phyloP scores from a whole-genome alignment of 92 coral and sea anemone genomes.

The Montipora capitata region DNA sequence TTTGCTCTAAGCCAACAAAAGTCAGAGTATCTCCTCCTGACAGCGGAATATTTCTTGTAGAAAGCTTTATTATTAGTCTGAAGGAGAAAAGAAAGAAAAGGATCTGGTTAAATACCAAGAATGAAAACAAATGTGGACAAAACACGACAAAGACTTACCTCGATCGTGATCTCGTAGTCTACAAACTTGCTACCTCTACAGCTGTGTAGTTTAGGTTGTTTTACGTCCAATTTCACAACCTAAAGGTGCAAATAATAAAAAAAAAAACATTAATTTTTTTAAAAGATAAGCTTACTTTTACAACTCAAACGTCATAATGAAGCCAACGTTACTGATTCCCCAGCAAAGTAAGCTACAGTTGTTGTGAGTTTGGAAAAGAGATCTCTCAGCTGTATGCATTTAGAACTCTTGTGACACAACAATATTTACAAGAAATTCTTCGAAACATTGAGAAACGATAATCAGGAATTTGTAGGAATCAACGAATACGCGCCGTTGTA shows the following conservation, averaged over 20 bases:
- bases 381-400: too few species aligned
- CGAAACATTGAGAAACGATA: too few species aligned
- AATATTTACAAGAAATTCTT: too few species aligned
- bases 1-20: conserved; percentile 92
- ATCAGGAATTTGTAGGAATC: too few species aligned
- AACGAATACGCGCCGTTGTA: too few species aligned
- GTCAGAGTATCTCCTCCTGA: conserved; percentile 95
- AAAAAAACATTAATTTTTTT: neutral
- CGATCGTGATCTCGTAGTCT: conserved; percentile 90
- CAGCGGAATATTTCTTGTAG: conserved; percentile 83
- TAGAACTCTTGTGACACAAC: too few species aligned
- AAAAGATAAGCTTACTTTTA: neutral
- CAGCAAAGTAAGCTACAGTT: too few species aligned
- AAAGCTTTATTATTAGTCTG: conserved; percentile 94
- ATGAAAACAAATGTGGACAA: neutral
- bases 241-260: neutral
- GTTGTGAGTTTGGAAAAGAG: too few species aligned
- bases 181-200: conserved; percentile 85
- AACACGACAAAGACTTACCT: conserved; percentile 65
- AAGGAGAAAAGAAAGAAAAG: neutral
- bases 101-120: too few species aligned
- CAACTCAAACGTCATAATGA: too few species aligned
- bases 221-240: conserved; percentile 79
- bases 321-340: too few species aligned
- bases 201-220: conserved; percentile 79